These are phyloP conservation scores for Perognathus longimembris DNA, from an alignment of 2,113 vertebrate species.

Conservation along the genomic window DNA sequence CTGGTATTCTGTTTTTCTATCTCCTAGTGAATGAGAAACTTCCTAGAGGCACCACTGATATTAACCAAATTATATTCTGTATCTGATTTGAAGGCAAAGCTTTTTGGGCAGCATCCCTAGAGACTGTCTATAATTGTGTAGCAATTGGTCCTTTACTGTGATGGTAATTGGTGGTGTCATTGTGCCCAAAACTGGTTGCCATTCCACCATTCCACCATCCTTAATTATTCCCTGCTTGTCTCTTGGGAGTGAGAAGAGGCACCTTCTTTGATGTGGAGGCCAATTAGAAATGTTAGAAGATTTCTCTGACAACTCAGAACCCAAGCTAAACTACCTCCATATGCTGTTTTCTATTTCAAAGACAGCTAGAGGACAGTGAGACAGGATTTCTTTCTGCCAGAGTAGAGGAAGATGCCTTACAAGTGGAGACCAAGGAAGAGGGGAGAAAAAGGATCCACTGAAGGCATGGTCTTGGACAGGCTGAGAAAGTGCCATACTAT, in stretches of 20 bases:
- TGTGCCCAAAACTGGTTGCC: neutral
- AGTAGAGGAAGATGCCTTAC: neutral
- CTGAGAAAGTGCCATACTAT: neutral
- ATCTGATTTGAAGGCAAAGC: neutral
- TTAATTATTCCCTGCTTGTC: neutral
- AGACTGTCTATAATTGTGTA: neutral
- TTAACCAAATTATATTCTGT: neutral
- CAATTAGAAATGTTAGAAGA: neutral
- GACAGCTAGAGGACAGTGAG: neutral
- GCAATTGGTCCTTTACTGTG: neutral
- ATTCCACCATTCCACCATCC: neutral
- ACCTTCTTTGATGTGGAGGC: neutral
- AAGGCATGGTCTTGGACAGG: neutral
- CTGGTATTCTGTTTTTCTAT: neutral
- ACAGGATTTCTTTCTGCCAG: neutral
- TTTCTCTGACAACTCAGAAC: neutral
- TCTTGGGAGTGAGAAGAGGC: neutral
- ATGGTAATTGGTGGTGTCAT: neutral
- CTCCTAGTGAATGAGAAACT: neutral
- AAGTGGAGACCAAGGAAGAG: neutral
- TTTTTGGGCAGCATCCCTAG: neutral
- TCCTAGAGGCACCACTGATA: neutral
- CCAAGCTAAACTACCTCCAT: constrained; percentile 59
- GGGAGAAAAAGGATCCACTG: neutral
- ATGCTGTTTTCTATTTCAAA: constrained; percentile 61